A percentile compares a stretch with the other conserved stretches of the same genome.
These are phyloP conservation scores for Stenodera caucasica DNA, from an alignment of 2,888 invertebrate species.

Conservation along the genomic window DNA sequence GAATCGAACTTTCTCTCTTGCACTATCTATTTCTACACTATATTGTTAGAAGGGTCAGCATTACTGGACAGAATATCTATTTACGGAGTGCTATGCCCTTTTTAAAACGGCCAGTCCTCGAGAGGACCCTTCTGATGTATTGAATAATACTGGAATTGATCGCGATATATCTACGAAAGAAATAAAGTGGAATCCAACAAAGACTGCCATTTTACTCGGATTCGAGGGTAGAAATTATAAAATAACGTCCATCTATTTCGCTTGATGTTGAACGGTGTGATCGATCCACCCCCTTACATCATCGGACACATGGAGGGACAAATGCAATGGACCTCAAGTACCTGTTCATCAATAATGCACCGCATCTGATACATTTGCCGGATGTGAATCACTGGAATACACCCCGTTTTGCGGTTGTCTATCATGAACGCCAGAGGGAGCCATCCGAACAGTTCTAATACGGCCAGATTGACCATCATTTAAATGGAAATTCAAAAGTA, in stretches of 20 bases:
- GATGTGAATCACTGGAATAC: constrained; percentile 45
- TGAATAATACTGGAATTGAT: constrained; percentile 56
- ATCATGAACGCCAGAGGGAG: constrained; percentile 15
- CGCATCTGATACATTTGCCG: constrained; percentile 51
- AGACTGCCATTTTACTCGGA: constrained; percentile 23
- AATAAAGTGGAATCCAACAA: background rate
- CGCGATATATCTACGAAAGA: constrained; percentile 48
- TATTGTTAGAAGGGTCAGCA: constrained; percentile 42
- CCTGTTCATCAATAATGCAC: constrained; percentile 56
- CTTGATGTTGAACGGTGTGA: constrained; percentile 16
- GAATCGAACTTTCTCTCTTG: background rate
- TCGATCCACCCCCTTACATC: constrained; percentile 44
- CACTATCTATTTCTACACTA: background rate
- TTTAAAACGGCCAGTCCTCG: constrained; percentile 56
- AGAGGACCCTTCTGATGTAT: constrained; percentile 44
- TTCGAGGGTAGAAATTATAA: constrained; percentile 21
- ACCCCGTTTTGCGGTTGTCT: constrained; percentile 13
- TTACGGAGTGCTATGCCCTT: constrained; percentile 52
- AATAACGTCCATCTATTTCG: constrained; percentile 10
- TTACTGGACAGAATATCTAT: constrained; percentile 48
- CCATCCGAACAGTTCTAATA: background rate
- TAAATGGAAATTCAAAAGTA: background rate
- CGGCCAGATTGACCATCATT: background rate
- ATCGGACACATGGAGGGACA: constrained; percentile 32
- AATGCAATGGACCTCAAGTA: constrained; percentile 50